These are phyloP conservation scores for Tenthredo scrophulariae DNA, from an alignment of 2,888 invertebrate genomes.

Conservation along the genomic window DNA sequence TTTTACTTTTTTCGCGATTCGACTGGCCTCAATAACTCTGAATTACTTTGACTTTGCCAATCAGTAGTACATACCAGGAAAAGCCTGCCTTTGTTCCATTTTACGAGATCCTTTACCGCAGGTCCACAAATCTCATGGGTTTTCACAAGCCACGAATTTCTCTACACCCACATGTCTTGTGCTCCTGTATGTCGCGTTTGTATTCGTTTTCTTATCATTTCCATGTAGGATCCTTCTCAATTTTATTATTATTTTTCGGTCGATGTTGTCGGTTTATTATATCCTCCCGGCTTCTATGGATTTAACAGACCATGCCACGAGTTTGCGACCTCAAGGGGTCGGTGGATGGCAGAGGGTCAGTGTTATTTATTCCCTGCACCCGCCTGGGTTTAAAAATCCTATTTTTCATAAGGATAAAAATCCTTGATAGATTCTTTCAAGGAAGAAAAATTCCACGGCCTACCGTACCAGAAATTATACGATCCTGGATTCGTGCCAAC, in stretches of 20 bases:
- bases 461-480: slow-evolving; percentile 63
- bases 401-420: not conserved
- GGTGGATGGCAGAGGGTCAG: not conserved
- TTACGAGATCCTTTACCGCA: not conserved
- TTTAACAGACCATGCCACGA: not conserved
- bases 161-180: not conserved
- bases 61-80: slow-evolving; percentile 16
- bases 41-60: slow-evolving; percentile 40
- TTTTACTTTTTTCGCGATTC: slow-evolving; percentile 13
- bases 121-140: not conserved
- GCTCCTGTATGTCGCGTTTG: not conserved
- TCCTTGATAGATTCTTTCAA: not conserved
- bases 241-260: slow-evolving; percentile 1
- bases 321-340: not conserved
- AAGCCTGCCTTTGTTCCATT: slow-evolving; percentile 25
- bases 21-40: slow-evolving; percentile 10
- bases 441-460: slow-evolving; percentile 37
- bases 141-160: not conserved
- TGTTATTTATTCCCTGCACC: not conserved
- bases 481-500: slow-evolving; percentile 65
- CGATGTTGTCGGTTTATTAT: not conserved
- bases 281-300: not conserved
- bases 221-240: not conserved
- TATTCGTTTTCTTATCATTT: not conserved
- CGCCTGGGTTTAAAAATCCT: not conserved